Percentiles rank a stretch among this genome's conserved stretches.
phyloP scores from a whole-genome alignment of 2,797 vertebrate genomes.

The Malacoctenus gilli region DNA sequence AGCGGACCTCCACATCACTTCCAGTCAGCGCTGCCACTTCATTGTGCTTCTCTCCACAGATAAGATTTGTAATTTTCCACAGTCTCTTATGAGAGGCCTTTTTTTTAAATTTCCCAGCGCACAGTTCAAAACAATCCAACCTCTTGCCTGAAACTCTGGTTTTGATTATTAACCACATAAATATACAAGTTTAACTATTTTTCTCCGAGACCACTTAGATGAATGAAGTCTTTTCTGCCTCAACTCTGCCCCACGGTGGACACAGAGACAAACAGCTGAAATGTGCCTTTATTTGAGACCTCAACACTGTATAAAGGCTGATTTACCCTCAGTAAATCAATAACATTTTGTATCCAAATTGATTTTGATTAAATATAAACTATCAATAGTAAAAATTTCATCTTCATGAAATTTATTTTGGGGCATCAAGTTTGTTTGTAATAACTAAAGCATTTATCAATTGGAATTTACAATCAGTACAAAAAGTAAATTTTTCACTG shows the following conservation, averaged over 20 bases:
- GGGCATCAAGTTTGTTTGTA: no score
- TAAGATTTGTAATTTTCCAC: conserved; percentile 55
- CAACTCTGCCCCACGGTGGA: conserved; percentile 71
- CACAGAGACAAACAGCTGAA: conserved; percentile 20
- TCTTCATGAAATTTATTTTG: no score
- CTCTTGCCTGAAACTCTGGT: no score
- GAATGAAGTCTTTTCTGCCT: conserved; percentile 27
- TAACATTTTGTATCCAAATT: not conserved
- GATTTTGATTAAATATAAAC: no score
- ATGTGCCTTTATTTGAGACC: not conserved
- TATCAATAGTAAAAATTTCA: no score
- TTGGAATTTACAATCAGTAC: no score
- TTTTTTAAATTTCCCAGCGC: conserved; percentile 1
- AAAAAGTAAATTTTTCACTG: no score
- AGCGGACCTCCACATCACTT: conserved; percentile 42
- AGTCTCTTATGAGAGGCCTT: not conserved
- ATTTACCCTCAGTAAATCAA: not conserved
- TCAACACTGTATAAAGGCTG: not conserved
- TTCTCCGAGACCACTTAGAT: no score
- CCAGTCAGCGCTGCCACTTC: conserved; percentile 43
- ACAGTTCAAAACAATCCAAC: no score
- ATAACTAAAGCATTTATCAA: no score
- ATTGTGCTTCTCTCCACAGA: conserved; percentile 34
- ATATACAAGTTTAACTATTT: no score
- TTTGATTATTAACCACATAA: no score